A percentile compares a stretch with the other conserved stretches of the same genome.
Evolutionary conservation across 2,888 invertebrate genomes (phyloP).

Genomic region (Epicampocera succincta): DNA sequence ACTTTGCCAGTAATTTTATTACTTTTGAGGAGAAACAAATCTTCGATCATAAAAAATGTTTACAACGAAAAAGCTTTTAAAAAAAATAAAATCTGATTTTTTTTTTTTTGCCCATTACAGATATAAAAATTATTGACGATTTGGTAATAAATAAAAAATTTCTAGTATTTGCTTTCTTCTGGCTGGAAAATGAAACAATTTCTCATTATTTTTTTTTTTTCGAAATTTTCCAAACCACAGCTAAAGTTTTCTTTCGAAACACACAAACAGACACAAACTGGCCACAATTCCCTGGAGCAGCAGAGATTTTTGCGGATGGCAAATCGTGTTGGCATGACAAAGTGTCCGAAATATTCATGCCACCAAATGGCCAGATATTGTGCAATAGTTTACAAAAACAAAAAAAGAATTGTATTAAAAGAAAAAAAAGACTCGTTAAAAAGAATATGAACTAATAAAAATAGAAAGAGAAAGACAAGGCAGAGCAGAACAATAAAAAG

Average conservation of each 20-base stretch:
- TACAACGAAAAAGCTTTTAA: neutral
- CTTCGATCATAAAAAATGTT: neutral
- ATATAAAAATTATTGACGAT: conserved; percentile 20
- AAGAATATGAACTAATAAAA: neutral
- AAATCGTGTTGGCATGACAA: conserved; percentile 69
- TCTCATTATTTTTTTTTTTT: conserved; percentile 22
- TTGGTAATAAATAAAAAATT: conserved; percentile 49
- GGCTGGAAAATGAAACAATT: conserved; percentile 45
- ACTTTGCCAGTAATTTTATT: no score
- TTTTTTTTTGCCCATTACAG: neutral
- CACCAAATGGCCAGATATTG: conserved; percentile 45
- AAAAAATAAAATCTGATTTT: neutral
- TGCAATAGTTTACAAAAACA: conserved; percentile 43
- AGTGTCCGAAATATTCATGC: conserved; percentile 47
- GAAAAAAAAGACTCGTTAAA: conserved; percentile 2
- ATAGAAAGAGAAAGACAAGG: no score
- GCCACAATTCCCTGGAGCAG: conserved; percentile 59
- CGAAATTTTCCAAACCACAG: neutral
- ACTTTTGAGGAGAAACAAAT: no score
- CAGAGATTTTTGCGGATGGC: conserved; percentile 57
- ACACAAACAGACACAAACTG: conserved; percentile 17
- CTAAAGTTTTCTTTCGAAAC: neutral
- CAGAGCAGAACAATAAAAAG: conserved; percentile 11
- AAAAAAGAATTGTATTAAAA: conserved; percentile 16
- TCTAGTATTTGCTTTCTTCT: conserved; percentile 41